A percentile compares a stretch with the other conserved stretches of the same genome.
These are phyloP conservation scores for Oligia fasciuncula DNA, from an alignment of 2,888 invertebrate genomes.

Conservation along the genomic window DNA sequence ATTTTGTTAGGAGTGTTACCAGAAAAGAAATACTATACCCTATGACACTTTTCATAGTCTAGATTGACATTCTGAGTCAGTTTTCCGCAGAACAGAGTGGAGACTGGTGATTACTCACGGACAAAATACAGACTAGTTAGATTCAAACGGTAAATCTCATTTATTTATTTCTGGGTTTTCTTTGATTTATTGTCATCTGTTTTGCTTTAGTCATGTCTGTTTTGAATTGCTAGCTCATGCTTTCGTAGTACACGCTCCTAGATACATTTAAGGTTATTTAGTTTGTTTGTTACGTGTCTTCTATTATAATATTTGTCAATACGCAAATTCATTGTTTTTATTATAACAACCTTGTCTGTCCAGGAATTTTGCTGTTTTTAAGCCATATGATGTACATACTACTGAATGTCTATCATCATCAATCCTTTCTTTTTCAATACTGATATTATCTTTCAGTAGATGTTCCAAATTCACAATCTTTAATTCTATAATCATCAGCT, in stretches of 20 bases:
- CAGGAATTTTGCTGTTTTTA: background rate
- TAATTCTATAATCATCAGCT: background rate
- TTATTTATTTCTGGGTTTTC: constrained; percentile 59
- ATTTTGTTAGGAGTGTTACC: background rate
- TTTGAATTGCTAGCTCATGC: constrained; percentile 30
- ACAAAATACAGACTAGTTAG: constrained; percentile 51
- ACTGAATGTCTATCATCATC: background rate
- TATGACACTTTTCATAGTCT: constrained; percentile 14
- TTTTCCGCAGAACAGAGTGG: constrained; percentile 44
- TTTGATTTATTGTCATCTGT: constrained; percentile 51
- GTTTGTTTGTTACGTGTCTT: background rate
- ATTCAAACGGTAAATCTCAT: constrained; percentile 51
- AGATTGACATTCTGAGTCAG: constrained; percentile 59
- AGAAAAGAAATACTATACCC: background rate
- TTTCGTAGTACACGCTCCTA: background rate
- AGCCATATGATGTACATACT: background rate
- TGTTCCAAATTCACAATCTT: background rate
- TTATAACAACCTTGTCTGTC: background rate
- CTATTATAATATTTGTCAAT: background rate
- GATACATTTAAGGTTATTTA: background rate
- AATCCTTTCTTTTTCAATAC: background rate
- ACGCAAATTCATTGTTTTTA: background rate
- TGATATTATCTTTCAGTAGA: background rate
- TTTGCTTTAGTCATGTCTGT: constrained; percentile 43
- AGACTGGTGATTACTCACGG: constrained; percentile 62